Evolutionary conservation across 2,113 vertebrate species (phyloP).

Genomic region (Oryctolagus cuniculus): mOryCun1.1 NC_091435.1:19980001-19980500

Average conservation of each 20-base stretch:
- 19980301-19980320: neutral
- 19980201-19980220: neutral
- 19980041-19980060: neutral
- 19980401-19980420: neutral
- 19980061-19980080: neutral
- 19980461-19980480: neutral
- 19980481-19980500: conserved; percentile 12
- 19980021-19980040: too few relatives aligned
- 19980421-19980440: conserved; percentile 17
- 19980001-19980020: too few relatives aligned
- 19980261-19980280: neutral
- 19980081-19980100: neutral
- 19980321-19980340: neutral
- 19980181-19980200: neutral
- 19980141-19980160: neutral
- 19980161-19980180: neutral
- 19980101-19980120: neutral
- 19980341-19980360: neutral
- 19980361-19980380: neutral
- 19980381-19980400: neutral
- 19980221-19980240: neutral
- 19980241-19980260: neutral
- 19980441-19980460: conserved; percentile 42
- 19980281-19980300: neutral
- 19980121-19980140: neutral